These are phyloP conservation scores for Drosophila melanosoma DNA, from an alignment of 2,888 invertebrate species.

Conservation along the genomic window DNA sequence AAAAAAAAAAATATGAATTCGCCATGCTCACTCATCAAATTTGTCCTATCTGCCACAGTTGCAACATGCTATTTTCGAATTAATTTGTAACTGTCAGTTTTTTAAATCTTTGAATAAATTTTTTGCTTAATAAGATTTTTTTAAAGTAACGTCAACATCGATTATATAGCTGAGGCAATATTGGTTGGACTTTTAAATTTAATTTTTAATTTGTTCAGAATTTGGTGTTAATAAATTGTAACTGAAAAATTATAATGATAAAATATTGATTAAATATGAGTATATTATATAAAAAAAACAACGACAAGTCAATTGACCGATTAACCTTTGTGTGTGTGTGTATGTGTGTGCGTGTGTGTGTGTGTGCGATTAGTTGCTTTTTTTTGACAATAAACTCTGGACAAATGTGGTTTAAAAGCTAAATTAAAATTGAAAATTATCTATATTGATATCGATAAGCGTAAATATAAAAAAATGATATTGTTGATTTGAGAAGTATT, in stretches of 20 bases:
- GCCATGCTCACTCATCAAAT: neutral
- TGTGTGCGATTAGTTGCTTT: neutral
- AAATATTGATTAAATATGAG: constrained; percentile 8
- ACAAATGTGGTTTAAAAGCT: neutral
- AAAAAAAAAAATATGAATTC: neutral
- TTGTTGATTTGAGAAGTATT: neutral
- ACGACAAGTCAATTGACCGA: constrained; percentile 48
- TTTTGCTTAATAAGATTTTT: neutral
- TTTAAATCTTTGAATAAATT: neutral
- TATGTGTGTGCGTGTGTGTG: constrained; percentile 2
- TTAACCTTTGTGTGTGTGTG: constrained; percentile 45
- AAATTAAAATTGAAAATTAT: neutral
- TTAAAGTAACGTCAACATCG: too few species aligned
- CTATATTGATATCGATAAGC: neutral
- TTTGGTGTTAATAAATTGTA: neutral
- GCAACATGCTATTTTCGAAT: neutral
- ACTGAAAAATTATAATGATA: neutral
- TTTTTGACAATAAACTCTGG: neutral
- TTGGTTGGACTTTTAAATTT: neutral
- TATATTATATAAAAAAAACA: constrained; percentile 24
- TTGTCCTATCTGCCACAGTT: neutral
- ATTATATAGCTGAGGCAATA: neutral
- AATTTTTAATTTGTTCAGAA: neutral
- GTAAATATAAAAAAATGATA: neutral
- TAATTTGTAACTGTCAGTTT: neutral